phyloP scores from a whole-genome alignment of 2,797 vertebrate species.

The Sebastes trivittatus region DNA sequence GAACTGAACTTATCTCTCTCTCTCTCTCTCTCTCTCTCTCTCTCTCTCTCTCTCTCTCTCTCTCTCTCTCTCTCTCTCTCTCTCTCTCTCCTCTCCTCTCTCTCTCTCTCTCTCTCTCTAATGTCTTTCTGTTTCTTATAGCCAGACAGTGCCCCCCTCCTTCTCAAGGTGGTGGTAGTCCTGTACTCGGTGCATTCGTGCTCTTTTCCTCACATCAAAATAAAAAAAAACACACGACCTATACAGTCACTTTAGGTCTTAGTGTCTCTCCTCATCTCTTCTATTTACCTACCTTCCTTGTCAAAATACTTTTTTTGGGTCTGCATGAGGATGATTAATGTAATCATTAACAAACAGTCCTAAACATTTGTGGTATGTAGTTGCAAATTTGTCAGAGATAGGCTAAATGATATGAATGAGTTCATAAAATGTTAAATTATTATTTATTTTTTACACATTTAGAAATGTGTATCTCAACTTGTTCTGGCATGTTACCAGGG shows the following conservation, averaged over 20 bases:
- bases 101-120: not conserved
- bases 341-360: not conserved
- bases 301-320: not conserved
- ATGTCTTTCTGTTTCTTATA: slow-evolving; percentile 40
- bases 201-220: slow-evolving; percentile 3
- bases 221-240: not conserved
- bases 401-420: not conserved
- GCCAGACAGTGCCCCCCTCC: slow-evolving; percentile 72
- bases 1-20: slow-evolving; percentile 71
- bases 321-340: not conserved
- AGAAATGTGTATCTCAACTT: not conserved
- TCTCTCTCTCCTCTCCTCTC: slow-evolving; percentile 1
- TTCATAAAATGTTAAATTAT: not conserved
- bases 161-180: slow-evolving; percentile 53
- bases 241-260: not conserved
- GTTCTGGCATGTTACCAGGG: not conserved
- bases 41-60: not conserved
- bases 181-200: not conserved
- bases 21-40: slow-evolving; percentile 17
- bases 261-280: not conserved
- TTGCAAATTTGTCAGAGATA: not conserved
- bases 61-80: slow-evolving; percentile 18
- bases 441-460: not conserved
- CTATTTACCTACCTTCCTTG: not conserved
- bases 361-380: not conserved